phyloP scores from a whole-genome alignment of 2,797 vertebrate species.

The Schizopygopsis malacanthus region DNA sequence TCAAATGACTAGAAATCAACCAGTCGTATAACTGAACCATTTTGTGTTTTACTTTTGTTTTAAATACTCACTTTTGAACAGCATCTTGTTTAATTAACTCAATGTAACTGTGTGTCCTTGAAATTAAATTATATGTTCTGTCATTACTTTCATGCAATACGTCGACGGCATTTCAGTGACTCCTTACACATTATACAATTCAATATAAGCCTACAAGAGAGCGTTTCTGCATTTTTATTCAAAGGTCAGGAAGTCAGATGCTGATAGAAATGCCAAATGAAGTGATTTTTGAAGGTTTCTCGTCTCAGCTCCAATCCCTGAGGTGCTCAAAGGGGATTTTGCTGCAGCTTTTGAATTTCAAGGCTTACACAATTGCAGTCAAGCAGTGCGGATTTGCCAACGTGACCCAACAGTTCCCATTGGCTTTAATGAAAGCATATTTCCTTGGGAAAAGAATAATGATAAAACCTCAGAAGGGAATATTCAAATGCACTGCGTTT shows the following conservation, averaged over 20 bases:
- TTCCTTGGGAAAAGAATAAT: constrained; percentile 13
- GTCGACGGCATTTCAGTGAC: neutral
- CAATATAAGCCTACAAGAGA: neutral
- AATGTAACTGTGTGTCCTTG: neutral
- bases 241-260: constrained; percentile 43
- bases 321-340: constrained; percentile 52
- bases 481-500: constrained; percentile 15
- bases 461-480: constrained; percentile 6
- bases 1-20: constrained; percentile 10
- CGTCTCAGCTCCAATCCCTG: constrained; percentile 35
- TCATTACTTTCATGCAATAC: neutral
- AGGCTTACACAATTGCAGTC: constrained; percentile 45
- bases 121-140: neutral
- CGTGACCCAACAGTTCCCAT: constrained; percentile 19
- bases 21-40: neutral
- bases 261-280: constrained; percentile 40
- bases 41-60: neutral
- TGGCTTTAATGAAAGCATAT: constrained; percentile 42
- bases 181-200: neutral
- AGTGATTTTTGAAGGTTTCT: constrained; percentile 48
- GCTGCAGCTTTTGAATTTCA: constrained; percentile 47
- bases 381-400: constrained; percentile 42
- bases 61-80: neutral
- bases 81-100: neutral
- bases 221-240: constrained; percentile 29